Conservation (phyloP, 2,888 invertebrate species). For the Lycaena phlaeas region DNA sequence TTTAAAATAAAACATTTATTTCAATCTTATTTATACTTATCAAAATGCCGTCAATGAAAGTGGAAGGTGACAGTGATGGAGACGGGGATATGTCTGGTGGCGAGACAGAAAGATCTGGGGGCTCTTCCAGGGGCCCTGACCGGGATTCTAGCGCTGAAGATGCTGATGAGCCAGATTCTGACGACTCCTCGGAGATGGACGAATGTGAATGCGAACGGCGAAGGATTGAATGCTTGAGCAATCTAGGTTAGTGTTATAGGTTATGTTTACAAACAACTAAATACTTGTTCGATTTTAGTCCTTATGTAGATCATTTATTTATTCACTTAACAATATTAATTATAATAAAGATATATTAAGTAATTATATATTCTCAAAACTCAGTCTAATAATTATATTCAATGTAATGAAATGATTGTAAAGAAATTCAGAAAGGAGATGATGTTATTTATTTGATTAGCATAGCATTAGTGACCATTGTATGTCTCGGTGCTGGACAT, state of each 20-base stretch:
- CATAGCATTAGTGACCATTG: too few relatives aligned
- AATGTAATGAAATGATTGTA: too few relatives aligned
- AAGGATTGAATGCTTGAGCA: constrained; percentile 87
- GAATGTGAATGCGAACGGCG: constrained; percentile 91
- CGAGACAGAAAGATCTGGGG: constrained; percentile 78
- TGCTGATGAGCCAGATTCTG: constrained; percentile 86
- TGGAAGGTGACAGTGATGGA: constrained; percentile 74
- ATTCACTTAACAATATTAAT: too few relatives aligned
- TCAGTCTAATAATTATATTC: too few relatives aligned
- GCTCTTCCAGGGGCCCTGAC: constrained; percentile 78
- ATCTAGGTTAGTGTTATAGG: constrained; percentile 74
- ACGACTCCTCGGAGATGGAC: constrained; percentile 92
- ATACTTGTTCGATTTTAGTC: constrained; percentile 18
- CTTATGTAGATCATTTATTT: too few relatives aligned
- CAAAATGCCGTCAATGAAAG: constrained; percentile 79
- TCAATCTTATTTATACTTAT: not conserved
- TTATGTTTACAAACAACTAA: constrained; percentile 67
- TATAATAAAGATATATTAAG: too few relatives aligned
- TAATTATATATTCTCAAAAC: too few relatives aligned
- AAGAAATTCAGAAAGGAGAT: too few relatives aligned
- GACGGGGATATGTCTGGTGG: constrained; percentile 80
- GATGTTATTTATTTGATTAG: too few relatives aligned
- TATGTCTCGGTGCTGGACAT: too few relatives aligned
- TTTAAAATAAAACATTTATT: not conserved
- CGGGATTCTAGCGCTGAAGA: constrained; percentile 83